Conservation (phyloP, 2,888 invertebrate genomes). For the Macrophya annulata region DNA sequence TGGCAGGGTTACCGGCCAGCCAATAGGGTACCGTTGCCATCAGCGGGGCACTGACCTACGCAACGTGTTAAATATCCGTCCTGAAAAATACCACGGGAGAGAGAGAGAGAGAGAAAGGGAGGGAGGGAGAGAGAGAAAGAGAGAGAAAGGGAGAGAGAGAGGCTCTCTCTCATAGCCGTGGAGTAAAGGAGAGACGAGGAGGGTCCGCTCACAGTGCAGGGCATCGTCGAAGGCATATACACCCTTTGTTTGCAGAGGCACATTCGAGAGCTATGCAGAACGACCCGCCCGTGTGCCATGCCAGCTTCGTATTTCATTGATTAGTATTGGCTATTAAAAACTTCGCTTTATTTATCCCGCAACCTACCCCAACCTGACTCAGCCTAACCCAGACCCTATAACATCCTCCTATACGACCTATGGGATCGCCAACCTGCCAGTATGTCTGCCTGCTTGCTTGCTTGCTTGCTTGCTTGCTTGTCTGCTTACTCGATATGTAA, state of each 20-base stretch:
- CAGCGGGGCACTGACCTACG: slow-evolving; percentile 77
- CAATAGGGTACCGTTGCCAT: slow-evolving; percentile 74
- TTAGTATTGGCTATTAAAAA: slow-evolving; percentile 78
- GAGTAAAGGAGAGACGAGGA: slow-evolving; percentile 60
- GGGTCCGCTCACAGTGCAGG: slow-evolving; percentile 34
- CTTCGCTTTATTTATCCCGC: slow-evolving; percentile 73
- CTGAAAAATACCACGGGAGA: slow-evolving; percentile 76
- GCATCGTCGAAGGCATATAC: slow-evolving; percentile 59
- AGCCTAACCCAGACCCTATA: slow-evolving; percentile 31
- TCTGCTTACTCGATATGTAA: too few relatives aligned
- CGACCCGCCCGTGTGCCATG: slow-evolving; percentile 66
- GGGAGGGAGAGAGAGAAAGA: slow-evolving; percentile 52
- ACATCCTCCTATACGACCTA: not conserved
- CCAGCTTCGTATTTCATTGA: slow-evolving; percentile 78
- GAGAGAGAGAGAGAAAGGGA: slow-evolving; percentile 58
- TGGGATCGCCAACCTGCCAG: slow-evolving; percentile 8
- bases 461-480: not conserved
- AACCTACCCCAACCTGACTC: slow-evolving; percentile 32
- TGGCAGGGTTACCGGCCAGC: slow-evolving; percentile 75
- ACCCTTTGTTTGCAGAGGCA: slow-evolving; percentile 77
- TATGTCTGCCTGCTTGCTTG: not conserved
- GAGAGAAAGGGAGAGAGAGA: slow-evolving; percentile 60
- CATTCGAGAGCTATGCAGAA: slow-evolving; percentile 67
- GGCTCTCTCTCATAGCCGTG: slow-evolving; percentile 35
- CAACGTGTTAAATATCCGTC: slow-evolving; percentile 79